A percentile compares a stretch with the other conserved stretches of the same genome.
These are phyloP conservation scores for Anorthoa munda DNA, from an alignment of 2,888 invertebrate species.

Conservation along the genomic window DNA sequence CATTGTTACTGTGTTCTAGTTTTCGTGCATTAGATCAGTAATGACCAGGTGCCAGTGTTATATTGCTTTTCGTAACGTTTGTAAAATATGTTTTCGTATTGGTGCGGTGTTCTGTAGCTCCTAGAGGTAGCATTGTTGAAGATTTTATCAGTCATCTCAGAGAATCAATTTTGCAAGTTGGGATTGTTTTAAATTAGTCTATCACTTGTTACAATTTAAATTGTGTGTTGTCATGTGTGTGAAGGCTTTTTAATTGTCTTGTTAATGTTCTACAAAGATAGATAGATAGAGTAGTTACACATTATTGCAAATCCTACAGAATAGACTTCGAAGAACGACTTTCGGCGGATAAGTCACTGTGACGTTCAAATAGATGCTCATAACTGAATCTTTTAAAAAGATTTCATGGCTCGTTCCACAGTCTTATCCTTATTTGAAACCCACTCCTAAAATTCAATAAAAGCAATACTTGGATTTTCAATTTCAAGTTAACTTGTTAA, in stretches of 20 bases:
- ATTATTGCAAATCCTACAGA: not conserved
- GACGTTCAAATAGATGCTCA: not conserved
- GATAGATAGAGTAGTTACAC: not conserved
- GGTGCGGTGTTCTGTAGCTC: slow-evolving; percentile 8
- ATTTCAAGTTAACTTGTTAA: slow-evolving; percentile 17
- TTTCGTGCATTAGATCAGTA: slow-evolving; percentile 49
- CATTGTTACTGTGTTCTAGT: slow-evolving; percentile 67
- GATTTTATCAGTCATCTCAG: slow-evolving; percentile 21
- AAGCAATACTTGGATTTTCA: not conserved
- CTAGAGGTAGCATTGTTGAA: not conserved
- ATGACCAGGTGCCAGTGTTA: slow-evolving; percentile 49
- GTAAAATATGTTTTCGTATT: slow-evolving; percentile 42
- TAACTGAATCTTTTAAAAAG: not conserved
- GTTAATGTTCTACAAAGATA: not conserved
- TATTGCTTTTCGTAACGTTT: slow-evolving; percentile 57
- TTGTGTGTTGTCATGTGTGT: slow-evolving; percentile 21
- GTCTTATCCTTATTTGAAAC: not conserved
- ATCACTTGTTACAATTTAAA: not conserved
- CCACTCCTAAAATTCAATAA: not conserved
- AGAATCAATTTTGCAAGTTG: slow-evolving; percentile 32
- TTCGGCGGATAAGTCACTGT: not conserved
- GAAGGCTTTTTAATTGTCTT: slow-evolving; percentile 22
- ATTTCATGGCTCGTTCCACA: not conserved
- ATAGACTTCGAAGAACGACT: not conserved
- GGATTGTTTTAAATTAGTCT: slow-evolving; percentile 33